Conservation (phyloP, 1,140 invertebrate species). For the Diachasmimorpha longicaudata region DNA sequence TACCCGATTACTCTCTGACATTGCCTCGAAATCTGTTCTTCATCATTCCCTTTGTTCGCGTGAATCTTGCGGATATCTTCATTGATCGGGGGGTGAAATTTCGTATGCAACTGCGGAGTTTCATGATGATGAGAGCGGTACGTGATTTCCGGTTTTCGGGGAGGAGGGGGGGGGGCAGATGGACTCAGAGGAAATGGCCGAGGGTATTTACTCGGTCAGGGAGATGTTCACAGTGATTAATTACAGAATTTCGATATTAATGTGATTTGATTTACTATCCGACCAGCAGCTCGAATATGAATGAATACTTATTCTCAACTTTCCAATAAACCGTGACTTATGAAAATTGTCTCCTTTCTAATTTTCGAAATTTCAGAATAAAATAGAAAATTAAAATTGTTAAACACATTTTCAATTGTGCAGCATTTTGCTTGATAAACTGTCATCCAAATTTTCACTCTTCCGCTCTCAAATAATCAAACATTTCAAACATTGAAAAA, state of each 20-base stretch:
- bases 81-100: neutral
- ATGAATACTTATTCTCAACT: no score
- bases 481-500: neutral
- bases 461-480: neutral
- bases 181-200: neutral
- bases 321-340: no score
- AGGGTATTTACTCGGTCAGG: neutral
- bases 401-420: no score
- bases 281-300: no score
- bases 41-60: constrained; percentile 1
- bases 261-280: neutral
- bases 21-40: neutral
- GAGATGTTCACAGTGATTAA: neutral
- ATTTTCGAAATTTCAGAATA: no score
- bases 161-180: neutral
- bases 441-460: neutral
- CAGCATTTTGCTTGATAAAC: neutral
- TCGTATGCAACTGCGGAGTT: neutral
- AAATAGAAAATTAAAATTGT: no score
- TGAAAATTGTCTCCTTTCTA: no score
- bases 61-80: neutral
- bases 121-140: neutral
- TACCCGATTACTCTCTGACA: neutral
- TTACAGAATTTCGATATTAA: neutral
- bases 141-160: neutral